These are phyloP conservation scores for Drosophila testacea DNA, from an alignment of 2,888 invertebrate species.

Conservation along the genomic window DNA sequence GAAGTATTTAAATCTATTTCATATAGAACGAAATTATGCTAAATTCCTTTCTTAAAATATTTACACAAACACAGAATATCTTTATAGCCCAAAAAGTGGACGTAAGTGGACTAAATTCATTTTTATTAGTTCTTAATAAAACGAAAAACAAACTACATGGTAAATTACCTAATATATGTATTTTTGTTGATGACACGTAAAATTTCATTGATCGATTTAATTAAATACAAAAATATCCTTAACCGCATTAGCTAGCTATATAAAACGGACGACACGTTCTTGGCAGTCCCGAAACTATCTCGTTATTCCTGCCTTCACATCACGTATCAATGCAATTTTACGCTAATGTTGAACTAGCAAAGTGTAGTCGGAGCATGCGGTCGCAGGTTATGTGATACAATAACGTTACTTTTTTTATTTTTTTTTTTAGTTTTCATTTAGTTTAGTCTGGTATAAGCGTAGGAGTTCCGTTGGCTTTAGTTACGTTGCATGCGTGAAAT, in stretches of 20 bases:
- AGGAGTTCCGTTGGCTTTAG: slow-evolving; percentile 62
- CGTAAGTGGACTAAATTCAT: slow-evolving; percentile 78
- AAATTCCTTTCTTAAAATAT: slow-evolving; percentile 66
- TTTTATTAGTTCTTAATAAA: slow-evolving; percentile 66
- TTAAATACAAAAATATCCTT: slow-evolving; percentile 4
- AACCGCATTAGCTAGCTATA: slow-evolving; percentile 27
- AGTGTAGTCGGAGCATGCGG: slow-evolving; percentile 75
- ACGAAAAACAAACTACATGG: slow-evolving; percentile 39
- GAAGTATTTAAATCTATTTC: slow-evolving; percentile 59
- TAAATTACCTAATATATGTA: slow-evolving; percentile 48
- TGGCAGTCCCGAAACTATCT: slow-evolving; percentile 11
- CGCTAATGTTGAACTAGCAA: slow-evolving; percentile 58
- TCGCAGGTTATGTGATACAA: slow-evolving; percentile 61
- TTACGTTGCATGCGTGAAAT: slow-evolving; percentile 67
- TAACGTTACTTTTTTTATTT: slow-evolving; percentile 15
- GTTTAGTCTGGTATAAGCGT: slow-evolving; percentile 38
- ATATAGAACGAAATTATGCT: slow-evolving; percentile 82
- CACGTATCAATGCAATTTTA: slow-evolving; percentile 73
- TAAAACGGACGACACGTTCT: slow-evolving; percentile 26
- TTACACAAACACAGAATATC: slow-evolving; percentile 59
- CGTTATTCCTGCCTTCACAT: slow-evolving; percentile 3
- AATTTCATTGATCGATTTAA: slow-evolving; percentile 64
- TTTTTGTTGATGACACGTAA: slow-evolving; percentile 60
- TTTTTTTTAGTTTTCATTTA: slow-evolving; percentile 8
- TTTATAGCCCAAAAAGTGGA: slow-evolving; percentile 74